A percentile compares a stretch with the other conserved stretches of the same genome.
These are phyloP conservation scores for Astropecten irregularis DNA, from an alignment of 53 echinoderm and acorn worm genomes.

Conservation along the genomic window DNA sequence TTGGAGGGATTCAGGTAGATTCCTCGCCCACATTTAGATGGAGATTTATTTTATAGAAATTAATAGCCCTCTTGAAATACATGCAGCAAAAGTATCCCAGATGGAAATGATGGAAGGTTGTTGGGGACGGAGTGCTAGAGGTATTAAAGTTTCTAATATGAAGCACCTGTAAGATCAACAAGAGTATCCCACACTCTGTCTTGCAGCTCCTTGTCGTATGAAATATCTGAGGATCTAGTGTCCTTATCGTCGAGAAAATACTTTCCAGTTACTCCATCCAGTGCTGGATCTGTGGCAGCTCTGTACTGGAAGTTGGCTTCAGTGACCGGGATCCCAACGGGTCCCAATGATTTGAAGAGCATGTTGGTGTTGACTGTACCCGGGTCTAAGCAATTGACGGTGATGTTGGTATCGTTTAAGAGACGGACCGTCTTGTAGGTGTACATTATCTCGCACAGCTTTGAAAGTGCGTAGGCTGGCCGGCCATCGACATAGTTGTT, in stretches of 20 bases:
- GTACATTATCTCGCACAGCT: slow-evolving; percentile 75
- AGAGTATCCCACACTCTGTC: not conserved
- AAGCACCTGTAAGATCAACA: not conserved
- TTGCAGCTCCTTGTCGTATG: slow-evolving; percentile 1
- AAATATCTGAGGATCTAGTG: not conserved
- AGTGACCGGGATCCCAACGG: slow-evolving; percentile 55
- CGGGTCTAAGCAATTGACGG: not conserved
- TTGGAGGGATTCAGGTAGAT: no score
- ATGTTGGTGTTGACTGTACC: slow-evolving; percentile 81
- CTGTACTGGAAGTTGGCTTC: slow-evolving; percentile 73
- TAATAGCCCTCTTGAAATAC: no score
- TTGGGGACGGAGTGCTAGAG: no score
- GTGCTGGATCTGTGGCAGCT: slow-evolving; percentile 58
- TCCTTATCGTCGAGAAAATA: slow-evolving; percentile 58
- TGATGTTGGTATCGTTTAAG: not conserved
- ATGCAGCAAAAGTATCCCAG: no score
- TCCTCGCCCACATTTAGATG: no score
- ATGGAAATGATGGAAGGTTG: no score
- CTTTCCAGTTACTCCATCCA: slow-evolving; percentile 67
- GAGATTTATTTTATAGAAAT: no score
- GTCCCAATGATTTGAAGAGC: slow-evolving; percentile 60
- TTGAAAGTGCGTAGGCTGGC: slow-evolving; percentile 76
- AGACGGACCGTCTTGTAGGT: slow-evolving; percentile 67
- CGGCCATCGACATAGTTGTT: slow-evolving; percentile 60
- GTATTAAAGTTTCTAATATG: no score